Base-by-base conservation (phyloP, 1,140 invertebrate genomes). In the Conus betulinus region DNA sequence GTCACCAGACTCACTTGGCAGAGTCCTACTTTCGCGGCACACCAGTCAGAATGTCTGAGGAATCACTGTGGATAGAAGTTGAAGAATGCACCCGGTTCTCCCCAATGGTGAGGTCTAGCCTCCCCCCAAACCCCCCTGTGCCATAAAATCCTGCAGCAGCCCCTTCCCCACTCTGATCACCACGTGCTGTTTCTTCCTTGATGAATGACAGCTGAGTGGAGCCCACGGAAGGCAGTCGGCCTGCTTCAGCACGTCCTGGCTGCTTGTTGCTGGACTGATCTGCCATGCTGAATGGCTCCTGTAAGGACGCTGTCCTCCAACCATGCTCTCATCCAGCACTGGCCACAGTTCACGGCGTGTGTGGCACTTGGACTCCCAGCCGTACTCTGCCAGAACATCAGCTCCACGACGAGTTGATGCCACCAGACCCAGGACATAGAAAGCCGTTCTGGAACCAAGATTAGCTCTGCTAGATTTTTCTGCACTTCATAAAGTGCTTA, bases 401-500 rank as follows among this genome's bases (percentile, higher is more conserved):
- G 97, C 97, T 3, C 98, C 98, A 88, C 97, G 96, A 88, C 96
- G 96, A 0, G 98, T 99, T 52, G 97, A 97, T 1, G 97, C 97
- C 39, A 99, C 96, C 0, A 99, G 95, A 84, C 98, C 97, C 8
- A 99, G 95, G 10, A 97, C 97, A 94, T 98, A 98, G 95, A 98
- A 98, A 4, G 98, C 98, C 3, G 98, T 98, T 0, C 95, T 95
- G 91, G 55, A 92, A 91, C 78, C 76, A 91, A 88, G 87, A 85
- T 88, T 20, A 87, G 39, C 51, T 39, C 20, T 39, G 27, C 39
- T 1, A 39, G 39, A 39, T 39, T 39, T 39, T 39, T 39, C 39
- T 39, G 39, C 39, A 39, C 39, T 39, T 39, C 39, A 39, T 39
- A 39, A 39, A 39, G 39, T 39, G 3, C 39, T 39, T 39, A 39